Evolutionary conservation across 2,888 invertebrate species (phyloP).

Genomic region (Rhorus exstirpatorius): DNA sequence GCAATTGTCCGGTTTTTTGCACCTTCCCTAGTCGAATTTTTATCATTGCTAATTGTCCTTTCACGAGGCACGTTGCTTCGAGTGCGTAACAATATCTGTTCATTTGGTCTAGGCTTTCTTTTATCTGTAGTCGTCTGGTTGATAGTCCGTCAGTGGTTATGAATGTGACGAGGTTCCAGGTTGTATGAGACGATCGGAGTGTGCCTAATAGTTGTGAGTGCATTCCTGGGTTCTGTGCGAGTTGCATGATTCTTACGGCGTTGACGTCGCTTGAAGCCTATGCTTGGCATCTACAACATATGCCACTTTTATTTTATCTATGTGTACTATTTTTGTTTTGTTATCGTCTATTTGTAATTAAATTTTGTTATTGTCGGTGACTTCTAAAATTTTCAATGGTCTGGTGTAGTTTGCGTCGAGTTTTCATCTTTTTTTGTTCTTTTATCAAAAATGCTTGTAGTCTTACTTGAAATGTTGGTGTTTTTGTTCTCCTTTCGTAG

Average conservation of each 20-base stretch:
- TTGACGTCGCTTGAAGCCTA: background rate
- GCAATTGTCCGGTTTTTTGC: too few species aligned
- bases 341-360: background rate
- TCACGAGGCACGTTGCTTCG: too few species aligned
- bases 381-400: conserved; percentile 20
- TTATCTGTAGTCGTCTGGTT: background rate
- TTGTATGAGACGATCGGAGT: background rate
- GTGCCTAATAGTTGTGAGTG: background rate
- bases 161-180: conserved; percentile 22
- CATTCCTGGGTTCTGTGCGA: conserved; percentile 4
- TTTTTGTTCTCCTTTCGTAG: conserved; percentile 15
- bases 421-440: conserved; percentile 24
- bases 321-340: conserved; percentile 6
- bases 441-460: conserved; percentile 20
- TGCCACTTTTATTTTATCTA: conserved; percentile 27
- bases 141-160: conserved; percentile 14
- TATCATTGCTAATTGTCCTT: too few species aligned
- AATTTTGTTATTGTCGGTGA: conserved; percentile 2
- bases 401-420: conserved; percentile 11
- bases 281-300: conserved; percentile 15
- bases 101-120: too few species aligned
- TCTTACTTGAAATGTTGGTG: conserved; percentile 17
- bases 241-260: conserved; percentile 4
- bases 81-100: too few species aligned
- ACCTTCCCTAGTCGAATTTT: too few species aligned